Conservation (phyloP, 2,888 invertebrate genomes). For the Plutella xylostella region DNA sequence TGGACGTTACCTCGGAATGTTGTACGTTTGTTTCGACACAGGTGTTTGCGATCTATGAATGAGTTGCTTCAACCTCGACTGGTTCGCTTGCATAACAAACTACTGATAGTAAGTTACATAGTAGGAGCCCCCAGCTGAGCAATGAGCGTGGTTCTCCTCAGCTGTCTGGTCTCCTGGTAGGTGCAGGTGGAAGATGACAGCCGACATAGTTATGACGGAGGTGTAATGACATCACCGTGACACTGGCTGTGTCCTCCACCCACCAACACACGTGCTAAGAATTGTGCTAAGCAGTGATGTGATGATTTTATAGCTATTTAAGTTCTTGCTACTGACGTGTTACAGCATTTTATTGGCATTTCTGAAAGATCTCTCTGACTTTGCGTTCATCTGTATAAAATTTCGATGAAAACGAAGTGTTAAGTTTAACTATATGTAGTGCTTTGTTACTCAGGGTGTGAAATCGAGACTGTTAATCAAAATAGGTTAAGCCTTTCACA, state of each 20-base stretch:
- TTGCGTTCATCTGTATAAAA: too few relatives aligned
- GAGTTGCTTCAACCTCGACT: slow-evolving; percentile 32
- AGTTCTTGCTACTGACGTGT: too few relatives aligned
- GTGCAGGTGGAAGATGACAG: slow-evolving; percentile 39
- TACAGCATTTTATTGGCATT: too few relatives aligned
- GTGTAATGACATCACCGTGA: slow-evolving; percentile 57
- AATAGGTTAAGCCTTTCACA: too few relatives aligned
- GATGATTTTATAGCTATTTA: too few relatives aligned
- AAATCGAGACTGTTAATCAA: too few relatives aligned
- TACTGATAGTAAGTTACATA: slow-evolving; percentile 3
- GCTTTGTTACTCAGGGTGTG: too few relatives aligned
- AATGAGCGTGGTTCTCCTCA: slow-evolving; percentile 26
- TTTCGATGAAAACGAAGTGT: too few relatives aligned
- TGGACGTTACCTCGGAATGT: slow-evolving; percentile 1
- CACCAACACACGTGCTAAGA: slow-evolving; percentile 49
- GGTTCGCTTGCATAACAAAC: slow-evolving; percentile 43
- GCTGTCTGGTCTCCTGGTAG: slow-evolving; percentile 21
- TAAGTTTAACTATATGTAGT: too few relatives aligned
- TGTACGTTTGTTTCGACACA: slow-evolving; percentile 24
- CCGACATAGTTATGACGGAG: slow-evolving; percentile 18
- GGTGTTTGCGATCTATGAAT: slow-evolving; percentile 44
- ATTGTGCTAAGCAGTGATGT: slow-evolving; percentile 3
- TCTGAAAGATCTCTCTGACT: too few relatives aligned
- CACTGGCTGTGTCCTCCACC: slow-evolving; percentile 43
- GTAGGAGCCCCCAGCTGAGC: slow-evolving; percentile 30